Evolutionary conservation across 2,888 invertebrate species (phyloP).

Genomic region (Allophyes oxyacanthae): DNA sequence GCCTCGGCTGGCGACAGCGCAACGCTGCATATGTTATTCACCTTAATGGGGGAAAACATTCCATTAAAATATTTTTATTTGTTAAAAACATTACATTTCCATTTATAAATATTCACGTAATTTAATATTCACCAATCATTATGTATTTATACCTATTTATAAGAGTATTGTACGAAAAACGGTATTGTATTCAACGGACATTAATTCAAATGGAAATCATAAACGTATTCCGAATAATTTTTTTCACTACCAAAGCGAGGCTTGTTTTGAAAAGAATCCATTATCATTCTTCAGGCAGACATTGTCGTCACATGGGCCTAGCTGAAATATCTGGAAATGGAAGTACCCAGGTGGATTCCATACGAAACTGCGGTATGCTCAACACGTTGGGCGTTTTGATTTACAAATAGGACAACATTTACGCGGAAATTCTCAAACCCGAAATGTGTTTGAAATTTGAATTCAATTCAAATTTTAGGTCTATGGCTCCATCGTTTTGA

Average conservation of each 20-base stretch:
- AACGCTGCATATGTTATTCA: too few species aligned
- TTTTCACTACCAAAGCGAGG: slow-evolving; percentile 15
- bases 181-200: neutral
- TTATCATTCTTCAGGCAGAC: slow-evolving; percentile 32
- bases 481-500: too few species aligned
- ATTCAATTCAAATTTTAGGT: too few species aligned
- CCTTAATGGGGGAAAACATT: too few species aligned
- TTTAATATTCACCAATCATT: too few species aligned
- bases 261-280: slow-evolving; percentile 39
- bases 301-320: slow-evolving; percentile 5
- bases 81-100: too few species aligned
- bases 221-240: slow-evolving; percentile 32
- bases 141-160: too few species aligned
- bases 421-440: neutral
- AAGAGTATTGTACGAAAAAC: neutral
- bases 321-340: slow-evolving; percentile 34
- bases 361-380: slow-evolving; percentile 23
- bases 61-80: too few species aligned
- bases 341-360: slow-evolving; percentile 8
- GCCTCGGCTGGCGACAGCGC: too few species aligned
- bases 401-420: slow-evolving; percentile 26
- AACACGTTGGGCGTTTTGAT: slow-evolving; percentile 34
- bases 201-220: slow-evolving; percentile 16
- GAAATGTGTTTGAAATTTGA: too few species aligned
- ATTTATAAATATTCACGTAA: too few species aligned